Evolutionary conservation across 1,140 invertebrate species (phyloP), one percentile per base, ranked within the genome.

Genomic region (Macrocentrus cingulum): DNA sequence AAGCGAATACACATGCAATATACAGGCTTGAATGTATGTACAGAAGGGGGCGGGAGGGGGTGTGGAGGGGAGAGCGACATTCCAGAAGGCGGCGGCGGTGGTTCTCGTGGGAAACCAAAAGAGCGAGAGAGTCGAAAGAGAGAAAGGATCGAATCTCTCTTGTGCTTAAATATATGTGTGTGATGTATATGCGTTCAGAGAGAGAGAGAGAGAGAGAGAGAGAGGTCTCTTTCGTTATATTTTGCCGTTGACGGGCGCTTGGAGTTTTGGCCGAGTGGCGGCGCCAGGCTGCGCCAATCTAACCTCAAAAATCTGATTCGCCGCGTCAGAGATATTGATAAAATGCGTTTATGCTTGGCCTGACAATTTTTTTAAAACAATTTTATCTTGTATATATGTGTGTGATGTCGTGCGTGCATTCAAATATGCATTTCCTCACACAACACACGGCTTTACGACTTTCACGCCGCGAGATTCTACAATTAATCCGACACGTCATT

Each of bases 61-160:
- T 63, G 59, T 63, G 67, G 70, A 65, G 72, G 74, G 70, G 71
- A 69, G 75, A 78, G 74, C 76, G 74, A 80, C 77, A 80, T 80
- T 80, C 77, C 77, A 80, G 76, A 77, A 79, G 76, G 76, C 77
- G 77, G 77, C 74, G 75, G 76, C 71, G 73, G 77, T 68, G 77
- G 72, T 69, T 77, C 75, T 77, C 77, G 77, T 80, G 77, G 76
- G 77, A 80, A 80, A 80, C 72, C 65, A n/a, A 72, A 75, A 71
- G 70, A 73, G 69, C 66, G 65, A 77, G 74, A 68, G 73, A 59
- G 55, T 52, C 36, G 48, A n/a, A n/a, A n/a, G 37, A 37, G 15
- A 36, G 32, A 20, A 39, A 56, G 49, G 34, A 52, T 57, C 29
- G 53, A 53, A 39, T 42, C 45, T 32, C 29, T 19, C 25, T 18